Conservation (phyloP, 2,113 vertebrate genomes). For the Tragelaphus scriptus region DNA sequence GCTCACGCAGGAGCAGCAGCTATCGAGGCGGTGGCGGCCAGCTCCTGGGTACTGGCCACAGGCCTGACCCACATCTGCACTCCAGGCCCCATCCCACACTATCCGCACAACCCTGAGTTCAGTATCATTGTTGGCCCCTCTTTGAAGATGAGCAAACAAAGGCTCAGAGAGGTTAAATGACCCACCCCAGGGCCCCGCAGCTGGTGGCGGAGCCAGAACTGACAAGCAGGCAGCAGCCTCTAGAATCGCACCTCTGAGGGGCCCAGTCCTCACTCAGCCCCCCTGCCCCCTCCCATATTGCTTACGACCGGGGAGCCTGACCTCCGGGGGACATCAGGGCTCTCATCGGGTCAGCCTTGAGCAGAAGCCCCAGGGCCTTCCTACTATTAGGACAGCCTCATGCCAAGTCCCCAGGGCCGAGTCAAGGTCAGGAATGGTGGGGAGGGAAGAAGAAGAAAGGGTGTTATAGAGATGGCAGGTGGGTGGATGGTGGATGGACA, state of each 20-base stretch:
- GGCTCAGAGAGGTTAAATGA: not conserved
- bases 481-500: not conserved
- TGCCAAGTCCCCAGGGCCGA: not conserved
- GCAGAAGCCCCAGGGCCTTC: not conserved
- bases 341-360: rapidly evolving
- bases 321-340: not conserved
- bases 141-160: not conserved
- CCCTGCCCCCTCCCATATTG: not conserved
- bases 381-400: not conserved
- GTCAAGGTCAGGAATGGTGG: rapidly evolving
- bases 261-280: not conserved
- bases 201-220: not conserved
- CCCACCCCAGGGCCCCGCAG: not conserved
- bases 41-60: rapidly evolving
- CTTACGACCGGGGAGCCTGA: not conserved
- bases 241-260: not conserved
- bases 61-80: rapidly evolving
- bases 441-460: not conserved
- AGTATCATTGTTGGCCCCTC: rapidly evolving
- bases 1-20: rapidly evolving
- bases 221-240: not conserved
- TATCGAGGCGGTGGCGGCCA: rapidly evolving
- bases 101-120: rapidly evolving
- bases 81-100: rapidly evolving
- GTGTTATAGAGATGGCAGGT: not conserved